phyloP scores from a whole-genome alignment of 2,113 vertebrate species.

The Syrmaticus mikado region DNA sequence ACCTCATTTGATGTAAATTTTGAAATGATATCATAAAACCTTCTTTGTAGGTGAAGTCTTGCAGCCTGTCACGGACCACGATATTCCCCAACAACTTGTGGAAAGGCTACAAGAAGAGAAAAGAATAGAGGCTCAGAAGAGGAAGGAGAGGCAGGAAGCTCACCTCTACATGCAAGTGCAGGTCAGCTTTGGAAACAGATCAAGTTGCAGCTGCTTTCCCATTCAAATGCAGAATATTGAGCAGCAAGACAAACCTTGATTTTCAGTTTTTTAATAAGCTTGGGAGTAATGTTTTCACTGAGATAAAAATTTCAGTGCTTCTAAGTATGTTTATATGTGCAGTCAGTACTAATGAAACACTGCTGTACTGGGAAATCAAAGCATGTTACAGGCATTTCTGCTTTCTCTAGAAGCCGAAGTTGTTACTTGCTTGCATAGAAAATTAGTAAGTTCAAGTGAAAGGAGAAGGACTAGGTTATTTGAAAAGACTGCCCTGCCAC shows the following conservation, averaged over 20 bases:
- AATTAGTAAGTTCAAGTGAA: constrained; percentile 31
- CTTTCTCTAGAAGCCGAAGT: background rate
- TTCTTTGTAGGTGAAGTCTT: constrained; percentile 89
- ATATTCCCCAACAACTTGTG: constrained; percentile 97
- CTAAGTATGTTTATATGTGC: background rate
- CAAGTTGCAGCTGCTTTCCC: background rate
- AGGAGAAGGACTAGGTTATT: background rate
- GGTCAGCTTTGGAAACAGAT: constrained; percentile 76
- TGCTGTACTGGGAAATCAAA: background rate
- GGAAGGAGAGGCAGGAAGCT: constrained; percentile 97
- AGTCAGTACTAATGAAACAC: accelerated
- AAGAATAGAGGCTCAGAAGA: constrained; percentile 97
- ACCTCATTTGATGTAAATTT: background rate
- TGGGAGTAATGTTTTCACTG: background rate
- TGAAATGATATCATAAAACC: background rate
- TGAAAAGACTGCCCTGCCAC: background rate
- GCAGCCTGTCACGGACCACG: constrained; percentile 93
- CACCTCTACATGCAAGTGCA: constrained; percentile 99
- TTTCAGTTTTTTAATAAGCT: background rate
- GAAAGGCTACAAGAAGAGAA: constrained; percentile 98
- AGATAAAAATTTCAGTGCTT: background rate
- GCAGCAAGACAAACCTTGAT: background rate
- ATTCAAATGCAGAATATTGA: background rate
- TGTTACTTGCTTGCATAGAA: background rate
- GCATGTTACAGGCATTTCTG: background rate